Evolutionary conservation across 2,797 vertebrate genomes (phyloP).

Genomic region (Sardinella longiceps): DNA sequence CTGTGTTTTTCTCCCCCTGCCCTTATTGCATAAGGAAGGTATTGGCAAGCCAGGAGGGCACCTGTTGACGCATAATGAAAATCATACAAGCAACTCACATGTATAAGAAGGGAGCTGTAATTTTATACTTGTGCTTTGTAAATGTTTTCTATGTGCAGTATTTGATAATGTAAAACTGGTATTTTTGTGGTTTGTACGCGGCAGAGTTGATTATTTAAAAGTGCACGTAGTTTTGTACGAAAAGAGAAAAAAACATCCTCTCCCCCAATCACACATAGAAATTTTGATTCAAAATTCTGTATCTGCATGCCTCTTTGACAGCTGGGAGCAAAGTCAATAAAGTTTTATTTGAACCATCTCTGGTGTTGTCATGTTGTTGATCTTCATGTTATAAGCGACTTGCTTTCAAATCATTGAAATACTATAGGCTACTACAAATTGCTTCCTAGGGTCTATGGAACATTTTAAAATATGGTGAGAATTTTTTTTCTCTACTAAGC

Average conservation of each 20-base stretch:
- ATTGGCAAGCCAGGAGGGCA: background rate
- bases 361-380: too few species aligned
- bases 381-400: too few species aligned
- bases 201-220: constrained; percentile 89
- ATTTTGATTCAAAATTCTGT: constrained; percentile 89
- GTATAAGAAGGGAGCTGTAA: constrained; percentile 71
- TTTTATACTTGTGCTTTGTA: constrained; percentile 95
- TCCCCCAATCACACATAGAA: constrained; percentile 64
- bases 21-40: background rate
- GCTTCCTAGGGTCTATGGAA: too few species aligned
- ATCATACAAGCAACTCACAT: constrained; percentile 44
- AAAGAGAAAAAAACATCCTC: constrained; percentile 55
- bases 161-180: constrained; percentile 94
- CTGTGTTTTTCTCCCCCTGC: background rate
- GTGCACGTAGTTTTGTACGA: constrained; percentile 89
- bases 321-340: constrained; percentile 91
- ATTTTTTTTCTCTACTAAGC: too few species aligned
- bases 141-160: constrained; percentile 95
- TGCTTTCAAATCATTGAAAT: too few species aligned
- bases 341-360: constrained; percentile 81
- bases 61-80: constrained; percentile 6
- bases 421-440: too few species aligned
- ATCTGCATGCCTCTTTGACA: constrained; percentile 95
- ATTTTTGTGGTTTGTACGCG: constrained; percentile 96
- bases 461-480: too few species aligned